A percentile compares a stretch with the other conserved stretches of the same genome.
Conservation (phyloP, 1,140 invertebrate genomes). For the Andricus grossulariae region DNA sequence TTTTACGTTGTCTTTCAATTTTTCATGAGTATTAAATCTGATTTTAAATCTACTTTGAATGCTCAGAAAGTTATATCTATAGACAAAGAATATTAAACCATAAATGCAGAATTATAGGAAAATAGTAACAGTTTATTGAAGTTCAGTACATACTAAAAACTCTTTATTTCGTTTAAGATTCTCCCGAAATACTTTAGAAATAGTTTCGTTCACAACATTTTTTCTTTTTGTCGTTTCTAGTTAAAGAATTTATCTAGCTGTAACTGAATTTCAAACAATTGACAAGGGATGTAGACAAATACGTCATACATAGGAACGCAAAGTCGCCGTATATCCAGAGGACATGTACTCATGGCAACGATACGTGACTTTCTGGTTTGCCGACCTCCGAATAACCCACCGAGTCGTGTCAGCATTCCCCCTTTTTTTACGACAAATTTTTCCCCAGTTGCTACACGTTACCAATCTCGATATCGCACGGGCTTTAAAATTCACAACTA, state of each 20-base stretch:
- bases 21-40: too few species aligned
- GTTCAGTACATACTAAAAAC: too few species aligned
- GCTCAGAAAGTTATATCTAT: too few species aligned
- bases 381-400: slow-evolving; percentile 43
- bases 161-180: not conserved
- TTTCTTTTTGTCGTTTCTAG: slow-evolving; percentile 15
- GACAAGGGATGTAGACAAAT: slow-evolving; percentile 49
- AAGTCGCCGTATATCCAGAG: slow-evolving; percentile 46
- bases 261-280: slow-evolving; percentile 54
- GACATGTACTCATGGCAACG: slow-evolving; percentile 43
- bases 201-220: not conserved
- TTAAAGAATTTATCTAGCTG: slow-evolving; percentile 37
- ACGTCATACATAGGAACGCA: slow-evolving; percentile 45
- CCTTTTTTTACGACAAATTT: slow-evolving; percentile 41
- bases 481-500: slow-evolving; percentile 41
- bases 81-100: too few species aligned
- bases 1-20: too few species aligned
- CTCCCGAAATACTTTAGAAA: slow-evolving; percentile 31
- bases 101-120: too few species aligned
- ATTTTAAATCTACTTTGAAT: too few species aligned
- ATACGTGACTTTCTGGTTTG: slow-evolving; percentile 55
- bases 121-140: too few species aligned
- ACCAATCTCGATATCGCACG: slow-evolving; percentile 33
- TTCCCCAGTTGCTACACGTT: slow-evolving; percentile 44
- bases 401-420: slow-evolving; percentile 45